Evolutionary conservation across 1,140 invertebrate species (phyloP), one percentile per base, ranked within the genome.

Genomic region (Chrysomallon squamiferum): DNA sequence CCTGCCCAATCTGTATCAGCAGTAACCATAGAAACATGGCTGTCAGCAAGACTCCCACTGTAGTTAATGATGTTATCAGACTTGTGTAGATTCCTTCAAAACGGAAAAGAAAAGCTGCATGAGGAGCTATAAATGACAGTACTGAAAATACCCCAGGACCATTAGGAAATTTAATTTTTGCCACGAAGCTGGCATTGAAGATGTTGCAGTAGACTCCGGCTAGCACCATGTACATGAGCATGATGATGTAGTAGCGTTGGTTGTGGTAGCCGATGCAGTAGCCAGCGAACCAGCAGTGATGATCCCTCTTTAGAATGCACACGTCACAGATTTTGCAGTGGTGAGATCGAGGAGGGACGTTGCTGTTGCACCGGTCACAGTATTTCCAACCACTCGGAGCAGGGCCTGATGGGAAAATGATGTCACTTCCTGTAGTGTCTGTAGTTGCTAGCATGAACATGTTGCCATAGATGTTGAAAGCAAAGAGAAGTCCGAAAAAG

Each of bases 271-370:
- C 96, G 29, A 98, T 87, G 85, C 96, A 98, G 78, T 91, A 93
- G 11, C 91, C 92, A 22, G 92, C 92, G 83, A 98, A 98, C 54
- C 92, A 91, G 81, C 96, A 98, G 81, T 99, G 96, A 85, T 98
- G 96, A 81, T 98, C 96, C 71, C 95, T 88, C 82, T 95, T 95
- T 2, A 97, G 82, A 52, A 98, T 92, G 79, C 96, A 98, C 1
- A 83, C 82, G 25, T 90, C 82, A 77, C 96, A 98, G 32, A 87
- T 88, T 54, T 88, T 86, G 78, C 96, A 98, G 81, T 98, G 96
- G 90, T 94, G 95, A 3, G 94, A 90, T 20, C 80, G 61, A 9
- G 77, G 73, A 0, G 79, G 80, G 0, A 25, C 49, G 43, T 73
- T 64, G 25, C 52, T 43, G 1, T 65, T n/a, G 52, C 79, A 81